Conservation (phyloP, 1,140 invertebrate species). For the Thalassaphorura encarpata region DNA sequence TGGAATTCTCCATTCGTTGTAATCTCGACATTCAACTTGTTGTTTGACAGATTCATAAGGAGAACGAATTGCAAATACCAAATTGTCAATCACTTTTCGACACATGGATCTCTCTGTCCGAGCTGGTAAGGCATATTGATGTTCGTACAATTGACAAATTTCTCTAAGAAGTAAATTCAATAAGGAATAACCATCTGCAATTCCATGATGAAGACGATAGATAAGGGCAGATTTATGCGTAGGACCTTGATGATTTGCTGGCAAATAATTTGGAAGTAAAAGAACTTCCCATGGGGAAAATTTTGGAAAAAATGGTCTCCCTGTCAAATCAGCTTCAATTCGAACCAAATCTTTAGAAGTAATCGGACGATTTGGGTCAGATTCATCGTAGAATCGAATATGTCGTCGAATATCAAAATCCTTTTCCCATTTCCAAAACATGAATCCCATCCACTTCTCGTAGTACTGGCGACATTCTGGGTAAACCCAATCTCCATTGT, state of each 20-base stretch:
- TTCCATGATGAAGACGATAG: conserved; percentile 12
- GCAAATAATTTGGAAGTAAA: conserved; percentile 8
- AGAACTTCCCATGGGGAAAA: conserved; percentile 23
- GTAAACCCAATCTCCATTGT: conserved; percentile 3
- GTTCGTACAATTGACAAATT: conserved; percentile 5
- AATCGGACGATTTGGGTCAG: neutral
- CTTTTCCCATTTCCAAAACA: conserved; percentile 25
- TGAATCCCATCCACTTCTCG: conserved; percentile 21
- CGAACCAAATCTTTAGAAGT: conserved; percentile 1
- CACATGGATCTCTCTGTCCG: neutral
- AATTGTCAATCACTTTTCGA: neutral
- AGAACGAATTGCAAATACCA: neutral
- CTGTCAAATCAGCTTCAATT: conserved; percentile 9
- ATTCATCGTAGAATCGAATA: conserved; percentile 6
- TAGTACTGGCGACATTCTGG: conserved; percentile 25
- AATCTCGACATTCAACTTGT: conserved; percentile 6
- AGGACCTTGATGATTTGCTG: neutral
- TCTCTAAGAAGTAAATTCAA: conserved; percentile 15
- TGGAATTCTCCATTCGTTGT: conserved; percentile 13
- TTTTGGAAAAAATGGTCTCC: conserved; percentile 1
- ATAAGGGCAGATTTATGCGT: neutral
- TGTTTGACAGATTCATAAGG: conserved; percentile 6
- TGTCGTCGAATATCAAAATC: conserved; percentile 18
- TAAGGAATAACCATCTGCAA: conserved; percentile 18
- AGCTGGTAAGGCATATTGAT: neutral